phyloP scores from a whole-genome alignment of 2,113 vertebrate species.

The Thermophis baileyi region DNA sequence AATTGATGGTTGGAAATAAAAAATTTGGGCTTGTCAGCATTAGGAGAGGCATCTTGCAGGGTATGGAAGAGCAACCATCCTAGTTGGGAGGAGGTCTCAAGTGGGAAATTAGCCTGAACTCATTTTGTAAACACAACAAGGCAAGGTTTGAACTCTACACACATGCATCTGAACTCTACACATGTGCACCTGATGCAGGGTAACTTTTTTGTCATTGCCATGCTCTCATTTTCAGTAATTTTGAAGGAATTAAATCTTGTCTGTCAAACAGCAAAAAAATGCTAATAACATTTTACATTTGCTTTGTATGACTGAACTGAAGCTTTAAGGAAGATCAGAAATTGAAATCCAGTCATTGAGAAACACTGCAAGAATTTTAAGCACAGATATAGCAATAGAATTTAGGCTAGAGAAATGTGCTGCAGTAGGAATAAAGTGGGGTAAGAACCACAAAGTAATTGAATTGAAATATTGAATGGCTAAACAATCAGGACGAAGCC shows the following conservation, averaged over 20 bases:
- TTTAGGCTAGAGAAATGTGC: neutral
- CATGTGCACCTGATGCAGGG: no score
- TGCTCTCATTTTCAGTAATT: neutral
- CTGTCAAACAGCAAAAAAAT: neutral
- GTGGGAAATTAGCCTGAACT: neutral
- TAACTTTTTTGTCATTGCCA: neutral
- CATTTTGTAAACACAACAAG: neutral
- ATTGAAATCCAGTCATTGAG: neutral
- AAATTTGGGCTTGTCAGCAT: neutral
- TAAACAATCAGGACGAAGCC: neutral
- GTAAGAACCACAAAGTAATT: neutral
- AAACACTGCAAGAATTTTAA: neutral
- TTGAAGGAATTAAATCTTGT: neutral
- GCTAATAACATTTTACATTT: neutral
- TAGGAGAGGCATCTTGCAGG: neutral
- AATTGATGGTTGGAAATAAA: neutral
- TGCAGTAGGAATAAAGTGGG: neutral
- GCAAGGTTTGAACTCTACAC: neutral
- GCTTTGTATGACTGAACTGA: neutral
- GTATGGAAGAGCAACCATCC: neutral
- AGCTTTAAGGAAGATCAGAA: neutral
- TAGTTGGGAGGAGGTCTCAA: neutral
- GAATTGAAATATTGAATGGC: neutral
- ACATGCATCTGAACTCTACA: neutral
- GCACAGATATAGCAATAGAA: neutral